Base-by-base conservation (phyloP, 2,888 invertebrate genomes). In the Harpalus rubripes region DNA sequence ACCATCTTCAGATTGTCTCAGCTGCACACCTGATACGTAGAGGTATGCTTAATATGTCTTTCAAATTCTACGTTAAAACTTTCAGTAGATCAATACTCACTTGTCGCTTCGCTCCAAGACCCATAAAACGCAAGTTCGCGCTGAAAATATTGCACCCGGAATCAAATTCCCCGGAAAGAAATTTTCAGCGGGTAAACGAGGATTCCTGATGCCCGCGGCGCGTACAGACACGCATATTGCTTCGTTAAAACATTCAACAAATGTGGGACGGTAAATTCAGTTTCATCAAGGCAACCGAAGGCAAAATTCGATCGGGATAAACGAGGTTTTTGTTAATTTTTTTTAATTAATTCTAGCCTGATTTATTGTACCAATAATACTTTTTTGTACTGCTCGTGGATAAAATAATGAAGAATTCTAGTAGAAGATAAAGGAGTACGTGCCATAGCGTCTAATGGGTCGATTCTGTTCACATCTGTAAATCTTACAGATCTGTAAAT, bases 21-120 rank as follows among this genome's bases (percentile, higher is more conserved):
- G 32, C 39, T 12, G 68, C n/a, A 44, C 72, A 74, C 72, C 44
- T 41, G 72, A 74, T 44, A 74, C 44, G 44, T 74, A 44, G 15
- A 74, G 72, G 72, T 74, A 74, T 74, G 41, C 72, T 22, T 74
- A 74, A 52, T 44, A 74, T 74, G 72, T 74, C 72, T 74, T 74
- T 41, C 44, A 74, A 74, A 44, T 74, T 41, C 72, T 74, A 18
- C 44, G 44, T 74, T 74, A 18, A 72, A 74, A 74, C 72, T 52
- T 44, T 74, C 44, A 44, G 44, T 41, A 74, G 72, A 74, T 74
- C 72, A 74, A 74, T 74, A 74, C 72, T 74, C 72, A 74, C 41
- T 74, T 74, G 44, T 74, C 44, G 72, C 44, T 41, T 44, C 6
- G 32, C 32, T 32, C 44, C 16, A 10, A 16, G 72, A 74, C 72